Base-by-base conservation (phyloP, 1,140 invertebrate genomes). In the Arctopsyche grandis region DNA sequence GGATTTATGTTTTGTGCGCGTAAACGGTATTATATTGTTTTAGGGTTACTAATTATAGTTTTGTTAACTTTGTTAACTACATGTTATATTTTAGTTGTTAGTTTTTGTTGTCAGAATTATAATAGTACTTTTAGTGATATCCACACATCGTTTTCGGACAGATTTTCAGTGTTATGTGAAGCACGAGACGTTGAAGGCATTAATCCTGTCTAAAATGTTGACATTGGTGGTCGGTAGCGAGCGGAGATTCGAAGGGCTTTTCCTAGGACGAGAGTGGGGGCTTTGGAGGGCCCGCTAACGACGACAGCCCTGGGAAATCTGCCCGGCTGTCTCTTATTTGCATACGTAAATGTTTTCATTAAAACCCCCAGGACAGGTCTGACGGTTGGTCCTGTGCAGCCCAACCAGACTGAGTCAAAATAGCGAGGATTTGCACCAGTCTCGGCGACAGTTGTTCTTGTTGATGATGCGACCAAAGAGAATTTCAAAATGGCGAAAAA, bases 301-400 rank as follows among this genome's bases (percentile, higher is more conserved):
- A 75, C 63, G 75, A 66, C 75, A 66, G 60, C 60, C 26, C 60
- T 77, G 75, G 60, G 63, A 77, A 77, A 77, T 77, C 75, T 77
- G 75, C 12, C 29, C 29, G 26, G 19, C 12, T 10, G 60, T 44
- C 63, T 44, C 63, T n/a, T 46, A 22, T 58, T 66, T 63, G 48
- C 75, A 76, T 76, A 76, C 29, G 75, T 69, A 69, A 77, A 77
- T 69, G 63, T 77, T 77, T 77, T 77, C 75, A 69, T 77, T 77
- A 69, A 44, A 46, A 46, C 29, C 16, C 38, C 12, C 74, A 29
- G 14, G 60, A 12, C 48, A 21, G 14, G 71, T 43, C 48, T 46
- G 38, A 58, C 9, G 56, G n/a, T 21, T 58, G n/a, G n/a, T 58
- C n/a, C 10, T n/a, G 9, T n/a, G 46, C 46, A 9, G n/a, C 56